phyloP scores from a whole-genome alignment of 2,888 invertebrate species.

The Tyria jacobaeae region DNA sequence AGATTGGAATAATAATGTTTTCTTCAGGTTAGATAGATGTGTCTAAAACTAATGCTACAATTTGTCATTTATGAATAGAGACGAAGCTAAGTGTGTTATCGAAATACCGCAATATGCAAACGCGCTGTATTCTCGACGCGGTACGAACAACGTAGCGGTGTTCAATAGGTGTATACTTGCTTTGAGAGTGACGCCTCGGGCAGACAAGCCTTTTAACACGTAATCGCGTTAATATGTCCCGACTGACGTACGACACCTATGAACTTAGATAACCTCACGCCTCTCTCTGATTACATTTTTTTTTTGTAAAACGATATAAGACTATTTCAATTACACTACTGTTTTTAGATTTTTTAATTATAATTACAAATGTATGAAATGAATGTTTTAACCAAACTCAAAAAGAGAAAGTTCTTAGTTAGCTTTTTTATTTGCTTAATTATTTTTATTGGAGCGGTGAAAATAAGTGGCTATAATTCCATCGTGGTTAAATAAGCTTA shows the following conservation, averaged over 20 bases:
- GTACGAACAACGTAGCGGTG: constrained; percentile 27
- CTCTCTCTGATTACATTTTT: constrained; percentile 52
- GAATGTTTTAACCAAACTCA: too few species aligned
- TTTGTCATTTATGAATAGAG: not conserved
- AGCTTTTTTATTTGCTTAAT: too few species aligned
- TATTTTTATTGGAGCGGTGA: too few species aligned
- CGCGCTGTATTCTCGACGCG: constrained; percentile 45
- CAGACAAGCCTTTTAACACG: constrained; percentile 79
- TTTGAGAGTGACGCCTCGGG: constrained; percentile 71
- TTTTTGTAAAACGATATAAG: constrained; percentile 22
- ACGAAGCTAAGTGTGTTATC: not conserved
- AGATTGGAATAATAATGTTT: too few species aligned
- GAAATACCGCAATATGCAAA: constrained; percentile 43
- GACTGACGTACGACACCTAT: constrained; percentile 74
- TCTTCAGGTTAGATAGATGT: too few species aligned
- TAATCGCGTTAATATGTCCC: constrained; percentile 82
- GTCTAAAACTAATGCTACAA: not conserved
- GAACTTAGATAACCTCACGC: constrained; percentile 68
- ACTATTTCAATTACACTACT: constrained; percentile 8
- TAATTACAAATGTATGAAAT: too few species aligned
- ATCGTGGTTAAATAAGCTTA: too few species aligned
- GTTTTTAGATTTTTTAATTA: too few species aligned
- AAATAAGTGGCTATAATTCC: too few species aligned
- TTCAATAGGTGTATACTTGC: constrained; percentile 60
- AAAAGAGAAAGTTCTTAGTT: too few species aligned